A percentile compares a stretch with the other conserved stretches of the same genome.
Conservation (phyloP, 1,140 invertebrate species). For the Pseudomyrmex sp. region DNA sequence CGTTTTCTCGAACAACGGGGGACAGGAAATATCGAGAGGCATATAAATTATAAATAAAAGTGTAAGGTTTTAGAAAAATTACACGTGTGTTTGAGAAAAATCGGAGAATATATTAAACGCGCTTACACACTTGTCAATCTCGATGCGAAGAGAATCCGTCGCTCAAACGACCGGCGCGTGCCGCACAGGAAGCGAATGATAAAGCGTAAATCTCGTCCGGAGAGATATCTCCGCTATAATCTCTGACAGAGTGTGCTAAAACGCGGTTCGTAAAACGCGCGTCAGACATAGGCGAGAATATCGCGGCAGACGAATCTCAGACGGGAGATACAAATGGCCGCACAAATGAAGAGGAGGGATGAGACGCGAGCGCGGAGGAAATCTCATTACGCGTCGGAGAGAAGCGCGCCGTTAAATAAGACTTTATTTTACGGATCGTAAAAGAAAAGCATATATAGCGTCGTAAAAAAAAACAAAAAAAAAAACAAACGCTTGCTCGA, state of each 20-base stretch:
- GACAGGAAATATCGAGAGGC: too few species aligned
- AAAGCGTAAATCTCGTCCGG: conserved; percentile 9
- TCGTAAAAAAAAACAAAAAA: background rate
- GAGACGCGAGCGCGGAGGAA: too few species aligned
- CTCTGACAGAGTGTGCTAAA: background rate
- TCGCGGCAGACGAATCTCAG: background rate
- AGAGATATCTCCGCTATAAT: conserved; percentile 16
- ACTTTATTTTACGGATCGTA: background rate
- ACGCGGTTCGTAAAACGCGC: background rate
- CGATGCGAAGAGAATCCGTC: background rate
- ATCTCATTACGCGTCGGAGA: conserved; percentile 4
- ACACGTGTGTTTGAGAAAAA: background rate
- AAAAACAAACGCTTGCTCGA: too few species aligned
- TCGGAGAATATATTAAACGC: background rate
- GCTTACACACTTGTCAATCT: too few species aligned
- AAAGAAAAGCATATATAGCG: background rate
- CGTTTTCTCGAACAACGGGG: too few species aligned
- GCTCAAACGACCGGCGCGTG: conserved; percentile 23
- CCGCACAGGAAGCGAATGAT: background rate
- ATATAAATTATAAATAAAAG: too few species aligned
- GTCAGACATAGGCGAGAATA: background rate
- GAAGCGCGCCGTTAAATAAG: background rate
- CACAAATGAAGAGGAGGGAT: too few species aligned
- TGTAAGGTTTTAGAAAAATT: too few species aligned
- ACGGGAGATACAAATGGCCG: too few species aligned